These are phyloP conservation scores for Conistra vaccinii DNA, from an alignment of 2,888 invertebrate genomes.

Conservation along the genomic window DNA sequence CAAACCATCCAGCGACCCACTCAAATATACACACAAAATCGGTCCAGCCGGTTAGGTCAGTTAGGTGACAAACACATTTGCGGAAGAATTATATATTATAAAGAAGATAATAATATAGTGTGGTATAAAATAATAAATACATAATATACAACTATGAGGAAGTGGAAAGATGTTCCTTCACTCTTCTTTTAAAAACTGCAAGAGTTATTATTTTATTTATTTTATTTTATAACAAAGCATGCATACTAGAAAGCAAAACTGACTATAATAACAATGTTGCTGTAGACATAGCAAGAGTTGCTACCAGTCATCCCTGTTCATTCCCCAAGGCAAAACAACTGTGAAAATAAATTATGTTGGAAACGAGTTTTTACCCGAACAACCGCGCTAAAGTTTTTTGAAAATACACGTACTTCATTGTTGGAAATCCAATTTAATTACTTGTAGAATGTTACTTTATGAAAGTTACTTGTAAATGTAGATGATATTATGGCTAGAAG, in stretches of 20 bases:
- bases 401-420: slow-evolving; percentile 21
- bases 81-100: too few relatives aligned
- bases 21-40: too few relatives aligned
- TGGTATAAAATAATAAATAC: too few relatives aligned
- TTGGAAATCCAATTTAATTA: slow-evolving; percentile 23
- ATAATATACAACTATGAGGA: too few relatives aligned
- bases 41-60: too few relatives aligned
- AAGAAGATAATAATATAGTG: too few relatives aligned
- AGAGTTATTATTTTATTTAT: too few relatives aligned
- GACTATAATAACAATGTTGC: not conserved
- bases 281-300: not conserved
- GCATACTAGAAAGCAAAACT: not conserved
- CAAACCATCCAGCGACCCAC: too few relatives aligned
- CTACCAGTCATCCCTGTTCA: not conserved
- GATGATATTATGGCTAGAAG: not conserved
- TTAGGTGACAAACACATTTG: too few relatives aligned
- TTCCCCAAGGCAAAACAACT: slow-evolving; percentile 28
- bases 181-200: too few relatives aligned
- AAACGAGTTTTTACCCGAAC: slow-evolving; percentile 27
- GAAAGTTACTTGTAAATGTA: not conserved
- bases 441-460: slow-evolving; percentile 17
- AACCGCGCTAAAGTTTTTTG: slow-evolving; percentile 23
- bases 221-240: not conserved
- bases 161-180: too few relatives aligned
- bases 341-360: slow-evolving; percentile 40